Conservation (phyloP, 2,888 invertebrate species). For the Eristalinus sepulchralis region DNA sequence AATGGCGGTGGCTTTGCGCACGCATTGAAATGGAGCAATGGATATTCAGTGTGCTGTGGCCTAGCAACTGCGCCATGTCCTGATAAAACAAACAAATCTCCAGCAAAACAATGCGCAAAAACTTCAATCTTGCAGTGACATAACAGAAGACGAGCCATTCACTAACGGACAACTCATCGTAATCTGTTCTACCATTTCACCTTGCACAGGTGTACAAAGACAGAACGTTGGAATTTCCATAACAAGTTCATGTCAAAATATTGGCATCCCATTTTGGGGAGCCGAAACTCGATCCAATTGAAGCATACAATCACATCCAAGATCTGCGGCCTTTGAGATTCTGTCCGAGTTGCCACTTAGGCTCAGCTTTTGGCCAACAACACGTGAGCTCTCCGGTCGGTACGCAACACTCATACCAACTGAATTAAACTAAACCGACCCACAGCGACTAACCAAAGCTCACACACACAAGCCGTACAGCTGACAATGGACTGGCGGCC, state of each 20-base stretch:
- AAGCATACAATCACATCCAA: not conserved
- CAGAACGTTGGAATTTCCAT: constrained; percentile 18
- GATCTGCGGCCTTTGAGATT: constrained; percentile 19
- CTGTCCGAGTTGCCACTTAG: constrained; percentile 27
- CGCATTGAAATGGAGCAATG: not conserved
- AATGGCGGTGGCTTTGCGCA: not conserved
- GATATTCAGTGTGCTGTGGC: not conserved
- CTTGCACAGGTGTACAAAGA: constrained; percentile 17
- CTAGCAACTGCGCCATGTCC: not conserved
- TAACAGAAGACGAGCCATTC: not conserved
- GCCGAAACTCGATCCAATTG: constrained; percentile 17
- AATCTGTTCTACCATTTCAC: not conserved
- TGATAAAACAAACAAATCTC: not conserved
- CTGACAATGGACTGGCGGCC: constrained; percentile 7
- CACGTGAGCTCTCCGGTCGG: constrained; percentile 56
- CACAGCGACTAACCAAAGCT: constrained; percentile 24
- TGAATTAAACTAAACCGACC: constrained; percentile 56
- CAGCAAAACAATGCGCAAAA: not conserved
- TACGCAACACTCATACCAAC: constrained; percentile 24
- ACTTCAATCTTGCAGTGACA: constrained; percentile 11
- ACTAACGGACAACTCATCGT: constrained; percentile 22
- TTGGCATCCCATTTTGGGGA: not conserved
- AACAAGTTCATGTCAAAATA: constrained; percentile 8
- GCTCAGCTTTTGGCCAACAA: constrained; percentile 12
- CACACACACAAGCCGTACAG: constrained; percentile 26